Percentiles rank a stretch among this genome's conserved stretches.
These are phyloP conservation scores for Pseudococcus longispinus DNA, from an alignment of 2,888 invertebrate genomes.

Conservation along the genomic window DNA sequence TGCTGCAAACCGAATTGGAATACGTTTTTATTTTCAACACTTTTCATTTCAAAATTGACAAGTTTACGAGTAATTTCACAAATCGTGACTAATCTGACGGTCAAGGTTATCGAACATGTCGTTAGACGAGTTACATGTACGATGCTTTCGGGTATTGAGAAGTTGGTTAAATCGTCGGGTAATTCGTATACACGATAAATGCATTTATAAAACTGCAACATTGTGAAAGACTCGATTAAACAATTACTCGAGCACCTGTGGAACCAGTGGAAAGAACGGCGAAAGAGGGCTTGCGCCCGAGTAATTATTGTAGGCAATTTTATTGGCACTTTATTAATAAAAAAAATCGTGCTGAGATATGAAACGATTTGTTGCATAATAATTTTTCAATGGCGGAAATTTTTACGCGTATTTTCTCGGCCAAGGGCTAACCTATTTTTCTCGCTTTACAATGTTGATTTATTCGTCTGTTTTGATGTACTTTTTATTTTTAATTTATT, in stretches of 20 bases:
- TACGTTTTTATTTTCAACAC: slow-evolving; percentile 36
- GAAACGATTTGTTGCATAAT: background rate
- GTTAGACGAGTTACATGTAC: background rate
- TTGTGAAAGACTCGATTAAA: background rate
- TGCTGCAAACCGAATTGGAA: background rate
- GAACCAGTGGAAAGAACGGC: background rate
- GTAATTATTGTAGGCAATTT: background rate
- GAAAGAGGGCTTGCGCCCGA: background rate
- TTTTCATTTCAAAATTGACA: slow-evolving; percentile 47
- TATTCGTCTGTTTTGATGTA: background rate
- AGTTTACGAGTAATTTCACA: slow-evolving; percentile 41
- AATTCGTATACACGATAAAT: background rate
- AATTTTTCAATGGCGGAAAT: background rate
- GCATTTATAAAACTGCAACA: slow-evolving; percentile 13
- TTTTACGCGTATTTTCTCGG: slow-evolving; percentile 15
- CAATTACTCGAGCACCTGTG: background rate
- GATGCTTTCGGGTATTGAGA: background rate
- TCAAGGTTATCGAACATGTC: slow-evolving; percentile 43
- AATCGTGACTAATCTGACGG: slow-evolving; percentile 52
- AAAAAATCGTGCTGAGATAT: background rate
- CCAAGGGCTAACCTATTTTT: slow-evolving; percentile 39
- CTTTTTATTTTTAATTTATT: slow-evolving; percentile 17
- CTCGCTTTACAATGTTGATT: slow-evolving; percentile 24
- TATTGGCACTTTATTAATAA: background rate
- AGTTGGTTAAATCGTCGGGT: background rate